phyloP scores from a whole-genome alignment of 2,888 invertebrate species.

The Caenorhabditis angaria region DNA sequence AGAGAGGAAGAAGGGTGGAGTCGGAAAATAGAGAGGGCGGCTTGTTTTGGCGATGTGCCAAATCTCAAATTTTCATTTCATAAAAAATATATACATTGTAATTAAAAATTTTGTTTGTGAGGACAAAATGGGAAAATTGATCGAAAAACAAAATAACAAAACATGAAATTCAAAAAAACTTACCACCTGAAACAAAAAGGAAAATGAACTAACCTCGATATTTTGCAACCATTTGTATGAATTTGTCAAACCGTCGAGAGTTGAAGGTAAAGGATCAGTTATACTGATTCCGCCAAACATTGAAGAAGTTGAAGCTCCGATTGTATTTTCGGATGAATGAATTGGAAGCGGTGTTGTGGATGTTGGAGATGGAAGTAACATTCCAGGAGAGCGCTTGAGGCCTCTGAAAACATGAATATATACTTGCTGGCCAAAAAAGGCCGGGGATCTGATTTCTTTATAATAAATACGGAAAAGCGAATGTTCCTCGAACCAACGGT shows the following conservation, averaged over 20 bases:
- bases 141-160: background rate
- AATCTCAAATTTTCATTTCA: no score
- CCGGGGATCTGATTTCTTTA: background rate
- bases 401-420: constrained; percentile 37
- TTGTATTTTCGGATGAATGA: constrained; percentile 33
- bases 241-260: constrained; percentile 34
- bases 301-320: constrained; percentile 34
- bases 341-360: constrained; percentile 22
- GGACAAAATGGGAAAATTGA: background rate
- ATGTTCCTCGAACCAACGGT: no score
- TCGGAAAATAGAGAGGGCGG: background rate
- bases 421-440: background rate
- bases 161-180: background rate
- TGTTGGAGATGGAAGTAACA: constrained; percentile 64
- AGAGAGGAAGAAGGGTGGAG: background rate
- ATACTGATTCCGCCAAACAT: constrained; percentile 27
- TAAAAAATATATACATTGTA: no score
- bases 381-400: constrained; percentile 72
- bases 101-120: no score
- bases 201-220: constrained; percentile 30
- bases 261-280: constrained; percentile 24
- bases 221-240: constrained; percentile 50
- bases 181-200: background rate
- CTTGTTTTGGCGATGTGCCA: background rate
- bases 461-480: background rate